Evolutionary conservation across 2,113 vertebrate species (phyloP), one percentile per base, ranked within the genome.

Genomic region (Struthio camelus): DNA sequence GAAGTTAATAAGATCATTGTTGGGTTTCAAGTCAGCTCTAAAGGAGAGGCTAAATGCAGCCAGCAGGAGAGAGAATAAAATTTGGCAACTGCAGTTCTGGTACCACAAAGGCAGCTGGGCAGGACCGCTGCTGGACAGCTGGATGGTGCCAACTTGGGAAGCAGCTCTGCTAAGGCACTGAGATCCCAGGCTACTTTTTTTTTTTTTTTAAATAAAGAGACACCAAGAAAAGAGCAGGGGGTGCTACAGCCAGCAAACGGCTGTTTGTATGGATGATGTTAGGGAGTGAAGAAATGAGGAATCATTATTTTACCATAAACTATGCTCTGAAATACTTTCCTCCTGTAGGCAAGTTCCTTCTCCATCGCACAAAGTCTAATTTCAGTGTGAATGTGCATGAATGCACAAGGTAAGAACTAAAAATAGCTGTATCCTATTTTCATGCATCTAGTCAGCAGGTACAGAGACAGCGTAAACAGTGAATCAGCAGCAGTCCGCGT

Each of bases 391-490:
- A 7, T 54, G 85, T 88, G 90, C 93, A 85, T 66, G 85, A 97
- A 87, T 59, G 92, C 90, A 88, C 93, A 96, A 96, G 89, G 95
- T 94, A 97, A 80, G 76, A 28, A 64, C 96, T 96, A 95, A 95
- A 96, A 92, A 96, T 96, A 97, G 93, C 91, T 42, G 59, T 23
- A 95, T 69, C 67, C 93, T 92, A 94, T 94, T 97, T 96, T 92
- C 85, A 88, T 7, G 46, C 87, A 84, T 80, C 4, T 0, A 94
- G 85, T 94, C 94, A 97, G 96, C 90, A 96, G 96, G 94, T 95
- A 96, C 25, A 3, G 87, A 86, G 91, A 38, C 80, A 53, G 92
- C 40, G 46, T 80, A 92, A 96, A 92, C 92, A 90, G 94, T 97
- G 96, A 97, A 86, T 97, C 94, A 96, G 96, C 96, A 97, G 64